Evolutionary conservation across 2,113 vertebrate species (phyloP), one percentile per base, ranked within the genome.

Genomic region (Corythoichthys intestinalis): DNA sequence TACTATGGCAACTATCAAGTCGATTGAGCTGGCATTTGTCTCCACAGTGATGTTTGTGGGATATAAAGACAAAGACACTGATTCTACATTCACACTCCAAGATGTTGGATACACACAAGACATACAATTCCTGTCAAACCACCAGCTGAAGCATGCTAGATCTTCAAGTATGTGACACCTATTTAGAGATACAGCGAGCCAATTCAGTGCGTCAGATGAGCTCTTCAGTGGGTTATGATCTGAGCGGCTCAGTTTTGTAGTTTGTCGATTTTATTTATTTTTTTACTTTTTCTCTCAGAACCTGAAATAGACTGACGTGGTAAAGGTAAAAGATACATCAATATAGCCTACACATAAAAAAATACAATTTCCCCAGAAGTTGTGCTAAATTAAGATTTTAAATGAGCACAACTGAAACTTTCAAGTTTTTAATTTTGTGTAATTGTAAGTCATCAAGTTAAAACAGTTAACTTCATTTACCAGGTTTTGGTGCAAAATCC

Each of bases 1-100:
- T 89, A 75, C 89, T 76, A 89, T 89, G 83, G 89, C 72, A 90
- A 90, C 89, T 83, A 83, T 88, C 80, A 83, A 84, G 84, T 15
- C 74, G 85, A 74, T 78, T 69, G 75, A 76, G 82, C 86, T 87
- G 85, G 84, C 82, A 82, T 85, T 79, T 80, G 86, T 87, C 83
- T 77, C 75, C 68, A 4, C 82, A 69, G 73, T 75, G 72, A 80
- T 84, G 81, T 83, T 66, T 66, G 63, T 72, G 61, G 72, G 65
- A 78, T 79, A 82, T 83, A 80, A 83, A 87, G 81, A 85, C 69
- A 80, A 83, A 87, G 81, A 85, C 66, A 80, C 70, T 73, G 77
- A 76, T 81, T 87, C 81, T 83, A 85, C 83, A 86, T 77, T 77
- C 70, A 73, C 67, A 74, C 83, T 76, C 71, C 65, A 75, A 84